A percentile compares a stretch with the other conserved stretches of the same genome.
phyloP scores from a whole-genome alignment of 2,888 invertebrate species.

The Micropterix aruncella region DNA sequence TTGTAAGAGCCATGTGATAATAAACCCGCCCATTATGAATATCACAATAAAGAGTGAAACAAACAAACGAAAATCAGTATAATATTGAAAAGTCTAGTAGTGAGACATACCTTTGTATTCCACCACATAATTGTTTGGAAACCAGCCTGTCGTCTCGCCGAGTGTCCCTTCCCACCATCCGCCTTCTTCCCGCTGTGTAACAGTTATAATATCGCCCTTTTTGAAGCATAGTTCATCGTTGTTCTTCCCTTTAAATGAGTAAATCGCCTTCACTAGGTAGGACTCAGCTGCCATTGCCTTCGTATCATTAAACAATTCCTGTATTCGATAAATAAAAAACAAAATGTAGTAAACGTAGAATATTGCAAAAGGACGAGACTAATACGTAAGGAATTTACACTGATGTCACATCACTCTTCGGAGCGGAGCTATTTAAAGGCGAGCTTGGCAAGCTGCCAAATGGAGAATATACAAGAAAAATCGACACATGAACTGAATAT shows the following conservation, averaged over 20 bases:
- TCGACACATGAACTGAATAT: background rate
- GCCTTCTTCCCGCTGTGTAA: constrained; percentile 91
- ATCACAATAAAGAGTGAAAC: constrained; percentile 6
- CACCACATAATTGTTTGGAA: constrained; percentile 94
- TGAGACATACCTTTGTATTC: constrained; percentile 60
- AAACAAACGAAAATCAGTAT: constrained; percentile 3
- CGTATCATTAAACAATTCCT: background rate
- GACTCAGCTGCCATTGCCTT: constrained; percentile 47
- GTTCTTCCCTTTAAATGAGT: constrained; percentile 88
- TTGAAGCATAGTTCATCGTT: constrained; percentile 96
- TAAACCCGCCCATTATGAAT: no score
- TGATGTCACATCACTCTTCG: background rate
- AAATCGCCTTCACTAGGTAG: constrained; percentile 76
- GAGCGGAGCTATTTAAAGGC: background rate
- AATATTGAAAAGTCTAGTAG: background rate
- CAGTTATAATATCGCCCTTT: constrained; percentile 92
- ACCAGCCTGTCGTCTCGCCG: constrained; percentile 93
- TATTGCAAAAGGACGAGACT: background rate
- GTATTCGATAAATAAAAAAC: background rate
- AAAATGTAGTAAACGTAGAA: background rate
- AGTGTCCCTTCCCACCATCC: constrained; percentile 99
- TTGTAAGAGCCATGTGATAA: no score
- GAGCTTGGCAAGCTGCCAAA: background rate
- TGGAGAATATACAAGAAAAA: background rate
- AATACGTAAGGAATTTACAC: background rate